phyloP scores from a whole-genome alignment of 2,797 vertebrate species.

The Sciaenops ocellatus region DNA sequence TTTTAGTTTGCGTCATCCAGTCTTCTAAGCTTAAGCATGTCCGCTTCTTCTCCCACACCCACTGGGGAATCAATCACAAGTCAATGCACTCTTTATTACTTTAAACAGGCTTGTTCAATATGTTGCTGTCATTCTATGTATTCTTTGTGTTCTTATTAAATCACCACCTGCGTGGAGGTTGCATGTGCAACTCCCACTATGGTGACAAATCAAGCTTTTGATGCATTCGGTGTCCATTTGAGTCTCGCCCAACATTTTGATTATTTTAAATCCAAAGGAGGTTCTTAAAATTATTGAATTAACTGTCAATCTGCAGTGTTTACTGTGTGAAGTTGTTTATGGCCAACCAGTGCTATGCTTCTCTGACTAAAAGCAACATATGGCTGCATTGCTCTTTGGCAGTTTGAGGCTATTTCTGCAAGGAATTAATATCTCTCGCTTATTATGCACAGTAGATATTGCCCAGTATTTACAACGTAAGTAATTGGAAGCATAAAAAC shows the following conservation, averaged over 20 bases:
- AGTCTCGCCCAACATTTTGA: background rate
- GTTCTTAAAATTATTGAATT: background rate
- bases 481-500: background rate
- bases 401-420: background rate
- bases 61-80: conserved; percentile 47
- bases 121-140: conserved; percentile 7
- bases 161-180: background rate
- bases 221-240: background rate
- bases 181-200: background rate
- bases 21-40: conserved; percentile 32
- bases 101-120: conserved; percentile 14
- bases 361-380: conserved; percentile 3
- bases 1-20: conserved; percentile 51
- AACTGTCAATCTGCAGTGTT: background rate
- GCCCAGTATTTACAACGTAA: background rate
- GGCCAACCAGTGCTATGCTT: background rate
- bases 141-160: conserved; percentile 1
- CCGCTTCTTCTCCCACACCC: conserved; percentile 40
- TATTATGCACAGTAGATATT: background rate
- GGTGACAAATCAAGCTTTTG: background rate
- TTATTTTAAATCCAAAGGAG: background rate
- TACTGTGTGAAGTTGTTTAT: background rate
- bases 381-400: background rate
- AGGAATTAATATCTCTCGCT: background rate
- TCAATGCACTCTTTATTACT: conserved; percentile 41